Percentiles rank a stretch among this genome's conserved stretches.
Evolutionary conservation across 1,140 invertebrate species (phyloP).

Genomic region (Ephestia elutella): DNA sequence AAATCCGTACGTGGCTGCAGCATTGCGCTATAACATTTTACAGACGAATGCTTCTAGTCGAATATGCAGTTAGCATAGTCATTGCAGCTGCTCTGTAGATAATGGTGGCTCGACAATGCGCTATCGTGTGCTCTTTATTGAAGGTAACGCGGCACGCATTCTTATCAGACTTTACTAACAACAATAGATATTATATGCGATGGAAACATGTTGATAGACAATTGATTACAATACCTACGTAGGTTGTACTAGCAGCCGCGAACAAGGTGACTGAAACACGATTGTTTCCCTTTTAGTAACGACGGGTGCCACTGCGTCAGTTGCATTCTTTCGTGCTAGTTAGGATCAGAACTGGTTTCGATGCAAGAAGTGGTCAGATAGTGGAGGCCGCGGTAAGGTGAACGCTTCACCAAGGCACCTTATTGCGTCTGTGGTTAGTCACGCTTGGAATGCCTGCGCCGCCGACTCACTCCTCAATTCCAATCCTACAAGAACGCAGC

Average conservation of each 20-base stretch:
- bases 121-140: conserved; percentile 18
- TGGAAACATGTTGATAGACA: conserved; percentile 6
- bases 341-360: conserved; percentile 34
- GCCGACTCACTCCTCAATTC: conserved; percentile 32
- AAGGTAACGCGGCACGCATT: conserved; percentile 27
- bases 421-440: conserved; percentile 52
- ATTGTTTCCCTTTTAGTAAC: conserved; percentile 2
- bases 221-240: conserved; percentile 10
- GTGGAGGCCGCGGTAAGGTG: conserved; percentile 50
- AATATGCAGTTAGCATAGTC: conserved; percentile 1
- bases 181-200: conserved; percentile 9
- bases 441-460: conserved; percentile 48
- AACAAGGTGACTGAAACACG: background rate
- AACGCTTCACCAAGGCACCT: conserved; percentile 38
- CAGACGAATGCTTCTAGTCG: background rate
- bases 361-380: conserved; percentile 41
- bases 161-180: conserved; percentile 26
- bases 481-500: conserved; percentile 37
- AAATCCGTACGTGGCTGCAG: conserved; percentile 58
- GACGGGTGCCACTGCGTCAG: conserved; percentile 2
- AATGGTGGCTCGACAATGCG: background rate
- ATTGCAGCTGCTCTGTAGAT: background rate
- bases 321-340: conserved; percentile 22
- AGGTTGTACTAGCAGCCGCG: background rate
- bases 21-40: conserved; percentile 32